Evolutionary conservation across 1,140 invertebrate species (phyloP), one percentile per base, ranked within the genome.

Genomic region (Lasioglossum baleicum): DNA sequence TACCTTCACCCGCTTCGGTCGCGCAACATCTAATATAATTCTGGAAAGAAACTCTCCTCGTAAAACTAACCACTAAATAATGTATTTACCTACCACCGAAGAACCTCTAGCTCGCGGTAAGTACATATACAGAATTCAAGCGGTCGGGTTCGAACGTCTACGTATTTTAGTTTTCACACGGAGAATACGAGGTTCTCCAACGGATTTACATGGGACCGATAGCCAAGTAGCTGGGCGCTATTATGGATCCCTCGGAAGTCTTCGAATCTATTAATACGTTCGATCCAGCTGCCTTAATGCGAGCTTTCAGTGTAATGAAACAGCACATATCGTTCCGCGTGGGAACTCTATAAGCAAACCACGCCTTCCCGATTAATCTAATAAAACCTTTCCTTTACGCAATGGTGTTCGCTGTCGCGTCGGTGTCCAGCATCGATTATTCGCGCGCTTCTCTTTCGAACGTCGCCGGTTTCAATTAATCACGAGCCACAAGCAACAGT

Each of bases 311-410:
- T 22, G 13, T 73, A 73, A 79, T 66, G 76, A 79, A 73, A 73
- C 48, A 44, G 7, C 20, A 68, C 42, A 44, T 51, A 69, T 66
- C 58, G 48, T 53, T 48, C 35, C 17, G 22, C 51, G 70, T 60
- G 60, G 53, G 53, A 76, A 69, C 64, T n/a, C 8, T 44, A 58
- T 31, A 65, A 22, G 60, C 69, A 48, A 58, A 58, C 61, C 76
- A 73, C 76, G 48, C 76, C 60, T 42, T 7, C 11, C 1, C 17
- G 48, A 56, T 66, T 73, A 73, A 79, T 72, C 60, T 48, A 73
- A 79, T 79, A 79, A 53, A 79, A 56, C 22, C 70, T n/a, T 48
- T 56, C 61, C 40, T 70, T 79, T 79, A 66, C 70, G 69, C 48
- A 79, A 79, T 31, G 40, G n/a, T 15, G 64, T 26, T 65, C 61